Evolutionary conservation across 2,888 invertebrate genomes (phyloP), one percentile per base, ranked within the genome.

Genomic region (Diarsia dahlii): DNA sequence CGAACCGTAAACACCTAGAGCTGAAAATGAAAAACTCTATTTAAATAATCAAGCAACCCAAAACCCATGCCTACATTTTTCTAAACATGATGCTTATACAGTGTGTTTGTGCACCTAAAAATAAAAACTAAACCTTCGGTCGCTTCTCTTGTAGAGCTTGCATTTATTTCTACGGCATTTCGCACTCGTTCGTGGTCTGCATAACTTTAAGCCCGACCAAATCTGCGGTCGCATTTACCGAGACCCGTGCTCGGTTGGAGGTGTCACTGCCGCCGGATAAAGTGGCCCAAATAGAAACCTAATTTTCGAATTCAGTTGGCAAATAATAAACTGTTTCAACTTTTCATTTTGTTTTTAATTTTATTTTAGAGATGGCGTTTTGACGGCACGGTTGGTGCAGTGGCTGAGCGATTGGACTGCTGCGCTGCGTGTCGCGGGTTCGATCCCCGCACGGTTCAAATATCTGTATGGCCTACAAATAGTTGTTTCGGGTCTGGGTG

Each of bases 161-260:
- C 56, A 79, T 82, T 82, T 79, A 75, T 72, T 75, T 83, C 70
- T 20, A 54, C 67, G 58, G 79, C 28, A 79, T 72, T 83, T 72
- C 72, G 82, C 70, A 68, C 64, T 71, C 54, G 72, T 54, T 72
- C 79, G 79, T 79, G 82, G 83, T 79, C 56, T 60, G 72, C 79
- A 83, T 79, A 83, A 83, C 83, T 82, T 78, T 50, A 58, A 71
- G 52, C 64, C 54, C n/a, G 64, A 60, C 79, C 72, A 82, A 75
- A 82, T 75, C 83, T 83, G 82, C 80, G 82, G 82, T 79, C 72
- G 75, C 72, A 82, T 82, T 74, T 34, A 75, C 67, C 66, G 74
- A 68, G 48, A 12, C 13, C 77, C 39, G 60, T n/a, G 58, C 48
- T 81, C 56, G 60, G 54, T 71, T 34, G 50, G 62, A 58, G 62